phyloP scores from a whole-genome alignment of 2,113 vertebrate species.

The Oncorhynchus keta region DNA sequence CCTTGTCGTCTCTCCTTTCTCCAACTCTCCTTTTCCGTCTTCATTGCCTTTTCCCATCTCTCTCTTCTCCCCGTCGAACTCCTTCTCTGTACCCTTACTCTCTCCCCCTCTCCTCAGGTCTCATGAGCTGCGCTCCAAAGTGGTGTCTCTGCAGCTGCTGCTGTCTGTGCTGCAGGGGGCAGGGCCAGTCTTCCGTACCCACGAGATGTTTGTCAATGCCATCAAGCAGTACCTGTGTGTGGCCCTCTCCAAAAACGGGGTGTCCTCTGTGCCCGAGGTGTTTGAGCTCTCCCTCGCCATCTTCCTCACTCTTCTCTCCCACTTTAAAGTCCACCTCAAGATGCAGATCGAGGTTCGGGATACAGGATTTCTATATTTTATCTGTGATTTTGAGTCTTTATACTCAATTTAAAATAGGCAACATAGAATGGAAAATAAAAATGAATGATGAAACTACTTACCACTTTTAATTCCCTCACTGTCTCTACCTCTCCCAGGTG shows the following conservation, averaged over 20 bases:
- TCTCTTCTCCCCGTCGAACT: background rate
- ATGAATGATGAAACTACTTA: background rate
- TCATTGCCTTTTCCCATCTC: background rate
- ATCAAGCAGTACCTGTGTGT: conserved; percentile 99
- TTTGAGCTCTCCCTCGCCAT: conserved; percentile 98
- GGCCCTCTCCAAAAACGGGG: conserved; percentile 94
- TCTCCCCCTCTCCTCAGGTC: conserved; percentile 74
- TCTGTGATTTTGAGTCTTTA: too few species aligned
- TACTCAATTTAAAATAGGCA: background rate
- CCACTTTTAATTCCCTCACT: background rate
- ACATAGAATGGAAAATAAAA: background rate
- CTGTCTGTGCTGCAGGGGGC: conserved; percentile 94
- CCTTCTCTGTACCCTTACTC: background rate
- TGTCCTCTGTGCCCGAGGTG: conserved; percentile 96
- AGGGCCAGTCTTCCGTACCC: conserved; percentile 91
- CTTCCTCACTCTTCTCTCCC: conserved; percentile 94
- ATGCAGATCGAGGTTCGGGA: conserved; percentile 95
- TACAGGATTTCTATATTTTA: background rate
- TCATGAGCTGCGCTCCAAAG: conserved; percentile 93
- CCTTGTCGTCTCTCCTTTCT: background rate
- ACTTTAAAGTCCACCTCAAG: conserved; percentile 97
- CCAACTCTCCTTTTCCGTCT: background rate
- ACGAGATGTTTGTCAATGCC: conserved; percentile 97
- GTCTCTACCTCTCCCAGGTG: conserved; percentile 71
- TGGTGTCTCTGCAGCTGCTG: conserved; percentile 94